These are phyloP conservation scores for Macropis europaea DNA, from an alignment of 2,888 invertebrate genomes.

Conservation along the genomic window DNA sequence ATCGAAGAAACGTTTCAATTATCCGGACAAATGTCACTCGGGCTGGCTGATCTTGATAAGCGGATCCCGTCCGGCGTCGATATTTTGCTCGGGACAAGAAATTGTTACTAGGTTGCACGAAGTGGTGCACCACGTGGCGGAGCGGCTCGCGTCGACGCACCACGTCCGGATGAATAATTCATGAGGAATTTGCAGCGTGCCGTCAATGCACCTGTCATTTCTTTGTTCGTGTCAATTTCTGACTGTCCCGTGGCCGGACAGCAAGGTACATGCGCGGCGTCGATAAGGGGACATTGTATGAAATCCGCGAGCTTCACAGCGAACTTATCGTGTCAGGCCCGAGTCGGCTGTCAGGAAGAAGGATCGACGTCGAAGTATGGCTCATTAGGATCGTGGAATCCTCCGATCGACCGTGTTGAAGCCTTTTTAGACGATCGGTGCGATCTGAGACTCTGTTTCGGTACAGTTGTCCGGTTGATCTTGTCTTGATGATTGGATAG, in stretches of 20 bases:
- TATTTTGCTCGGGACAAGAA: conserved; percentile 37
- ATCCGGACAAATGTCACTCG: conserved; percentile 28
- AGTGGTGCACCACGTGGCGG: conserved; percentile 25
- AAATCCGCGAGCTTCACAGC: neutral
- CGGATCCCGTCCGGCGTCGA: conserved; percentile 11
- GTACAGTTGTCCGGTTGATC: no score
- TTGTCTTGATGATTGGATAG: no score
- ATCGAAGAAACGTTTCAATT: conserved; percentile 45
- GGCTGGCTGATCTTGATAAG: conserved; percentile 34
- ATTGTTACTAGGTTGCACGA: conserved; percentile 34
- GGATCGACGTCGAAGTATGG: neutral
- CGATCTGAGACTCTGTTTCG: no score
- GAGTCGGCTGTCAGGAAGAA: neutral
- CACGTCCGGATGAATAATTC: conserved; percentile 45
- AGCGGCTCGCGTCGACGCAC: conserved; percentile 37
- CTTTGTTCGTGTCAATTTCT: conserved; percentile 33
- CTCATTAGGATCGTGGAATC: no score
- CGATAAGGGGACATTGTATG: neutral
- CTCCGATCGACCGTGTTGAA: no score
- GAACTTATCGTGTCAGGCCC: neutral
- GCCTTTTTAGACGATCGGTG: no score
- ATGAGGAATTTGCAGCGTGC: conserved; percentile 30
- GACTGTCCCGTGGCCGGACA: neutral
- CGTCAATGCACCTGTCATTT: conserved; percentile 45
- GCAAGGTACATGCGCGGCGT: neutral